Conservation (phyloP, 2,113 vertebrate species). For the Synodontis membranacea region DNA sequence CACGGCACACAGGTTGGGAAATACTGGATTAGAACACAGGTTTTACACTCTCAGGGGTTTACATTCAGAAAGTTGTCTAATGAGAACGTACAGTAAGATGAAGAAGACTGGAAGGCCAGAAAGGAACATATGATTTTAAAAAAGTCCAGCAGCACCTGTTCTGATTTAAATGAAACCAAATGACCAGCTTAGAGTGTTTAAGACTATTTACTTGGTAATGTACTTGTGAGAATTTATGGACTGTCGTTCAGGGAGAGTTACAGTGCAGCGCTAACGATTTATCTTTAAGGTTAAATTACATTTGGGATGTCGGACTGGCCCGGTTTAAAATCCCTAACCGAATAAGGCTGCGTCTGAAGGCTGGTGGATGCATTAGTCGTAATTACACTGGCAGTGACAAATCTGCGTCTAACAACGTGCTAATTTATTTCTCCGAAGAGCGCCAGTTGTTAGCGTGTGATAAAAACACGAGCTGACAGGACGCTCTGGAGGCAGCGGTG, state of each 20-base stretch:
- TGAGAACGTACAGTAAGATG: background rate
- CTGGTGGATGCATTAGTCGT: constrained; percentile 49
- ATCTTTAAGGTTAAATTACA: constrained; percentile 58
- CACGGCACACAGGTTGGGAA: too few species aligned
- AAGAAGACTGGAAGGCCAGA: background rate
- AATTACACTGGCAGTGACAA: constrained; percentile 58
- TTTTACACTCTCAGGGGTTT: background rate
- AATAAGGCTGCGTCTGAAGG: constrained; percentile 49
- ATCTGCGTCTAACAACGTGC: constrained; percentile 47
- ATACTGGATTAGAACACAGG: too few species aligned
- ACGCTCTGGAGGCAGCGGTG: constrained; percentile 24
- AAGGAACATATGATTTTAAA: constrained; percentile 38
- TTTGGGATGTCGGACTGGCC: constrained; percentile 40
- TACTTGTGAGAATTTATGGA: constrained; percentile 58
- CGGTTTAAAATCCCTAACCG: constrained; percentile 52
- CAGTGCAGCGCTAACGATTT: constrained; percentile 47
- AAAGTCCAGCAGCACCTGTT: constrained; percentile 25
- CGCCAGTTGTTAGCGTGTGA: constrained; percentile 50
- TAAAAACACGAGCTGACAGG: constrained; percentile 48
- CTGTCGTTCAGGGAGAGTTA: constrained; percentile 48
- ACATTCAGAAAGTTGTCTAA: background rate
- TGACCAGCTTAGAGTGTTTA: constrained; percentile 45
- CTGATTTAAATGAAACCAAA: constrained; percentile 51
- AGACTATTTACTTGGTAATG: constrained; percentile 50
- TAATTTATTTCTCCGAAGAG: constrained; percentile 54